These are phyloP conservation scores for Lucilia cuprina DNA, from an alignment of 1,140 invertebrate genomes.

Conservation along the genomic window DNA sequence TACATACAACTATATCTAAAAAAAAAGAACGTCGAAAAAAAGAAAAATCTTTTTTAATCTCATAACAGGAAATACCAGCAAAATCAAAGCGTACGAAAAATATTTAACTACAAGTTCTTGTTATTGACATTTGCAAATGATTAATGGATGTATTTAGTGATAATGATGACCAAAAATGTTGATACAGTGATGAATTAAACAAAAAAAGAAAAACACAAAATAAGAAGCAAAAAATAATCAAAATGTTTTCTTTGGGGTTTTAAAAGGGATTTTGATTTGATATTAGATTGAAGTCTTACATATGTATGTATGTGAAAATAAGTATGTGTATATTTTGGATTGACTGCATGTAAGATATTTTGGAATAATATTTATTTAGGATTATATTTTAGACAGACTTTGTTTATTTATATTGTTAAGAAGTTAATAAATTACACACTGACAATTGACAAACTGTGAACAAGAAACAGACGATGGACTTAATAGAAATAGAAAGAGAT, in stretches of 20 bases:
- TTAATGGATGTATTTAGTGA: background rate
- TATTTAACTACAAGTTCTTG: background rate
- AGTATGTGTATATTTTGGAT: background rate
- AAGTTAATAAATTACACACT: background rate
- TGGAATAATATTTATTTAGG: constrained; percentile 4
- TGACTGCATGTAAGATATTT: background rate
- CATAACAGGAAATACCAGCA: background rate
- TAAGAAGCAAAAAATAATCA: too few relatives aligned
- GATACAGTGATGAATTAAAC: background rate
- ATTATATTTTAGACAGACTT: background rate
- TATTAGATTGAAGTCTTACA: too few relatives aligned
- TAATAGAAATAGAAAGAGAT: too few relatives aligned
- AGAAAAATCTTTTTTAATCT: background rate
- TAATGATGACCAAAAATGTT: background rate
- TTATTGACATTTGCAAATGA: background rate
- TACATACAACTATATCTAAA: background rate
- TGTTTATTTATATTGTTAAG: background rate
- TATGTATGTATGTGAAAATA: background rate
- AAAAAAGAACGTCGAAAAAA: background rate
- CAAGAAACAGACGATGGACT: background rate
- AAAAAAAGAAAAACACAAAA: too few relatives aligned
- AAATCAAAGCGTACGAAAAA: background rate
- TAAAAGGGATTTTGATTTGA: background rate
- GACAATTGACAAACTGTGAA: background rate
- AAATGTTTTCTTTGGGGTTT: background rate